These are phyloP conservation scores for Scrobipalpa costella DNA, from an alignment of 2,888 invertebrate species.

Conservation along the genomic window DNA sequence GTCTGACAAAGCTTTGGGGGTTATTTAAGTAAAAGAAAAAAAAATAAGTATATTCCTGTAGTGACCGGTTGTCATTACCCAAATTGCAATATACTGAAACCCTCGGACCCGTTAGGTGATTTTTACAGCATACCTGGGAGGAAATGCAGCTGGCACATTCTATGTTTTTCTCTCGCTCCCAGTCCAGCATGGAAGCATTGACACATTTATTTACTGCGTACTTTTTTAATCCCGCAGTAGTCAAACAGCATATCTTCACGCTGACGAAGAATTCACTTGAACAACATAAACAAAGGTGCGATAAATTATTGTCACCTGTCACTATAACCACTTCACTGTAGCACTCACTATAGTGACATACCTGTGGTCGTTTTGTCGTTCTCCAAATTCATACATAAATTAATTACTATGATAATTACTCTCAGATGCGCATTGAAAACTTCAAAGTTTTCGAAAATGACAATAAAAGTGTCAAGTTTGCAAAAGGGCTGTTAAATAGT, in stretches of 20 bases:
- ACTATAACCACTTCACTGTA: not conserved
- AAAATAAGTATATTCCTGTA: too few relatives aligned
- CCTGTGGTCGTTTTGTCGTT: not conserved
- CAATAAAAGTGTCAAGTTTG: not conserved
- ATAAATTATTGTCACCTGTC: constrained; percentile 8
- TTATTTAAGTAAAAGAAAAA: too few relatives aligned
- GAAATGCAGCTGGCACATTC: too few relatives aligned
- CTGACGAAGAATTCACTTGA: not conserved
- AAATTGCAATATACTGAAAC: too few relatives aligned
- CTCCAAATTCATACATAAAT: constrained; percentile 18
- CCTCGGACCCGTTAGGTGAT: too few relatives aligned
- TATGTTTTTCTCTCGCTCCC: too few relatives aligned
- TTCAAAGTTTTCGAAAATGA: not conserved
- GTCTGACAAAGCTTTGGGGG: too few relatives aligned
- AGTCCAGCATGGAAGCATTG: too few relatives aligned
- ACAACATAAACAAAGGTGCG: constrained; percentile 4
- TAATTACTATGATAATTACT: constrained; percentile 12
- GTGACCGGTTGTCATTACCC: not conserved
- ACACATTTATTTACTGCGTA: not conserved
- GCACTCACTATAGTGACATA: not conserved
- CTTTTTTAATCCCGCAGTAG: not conserved
- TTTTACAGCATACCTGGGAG: too few relatives aligned
- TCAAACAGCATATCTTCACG: not conserved
- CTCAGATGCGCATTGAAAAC: not conserved
- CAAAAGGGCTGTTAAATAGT: not conserved